phyloP scores from a whole-genome alignment of 2,888 invertebrate genomes.

The Lasius fuliginosus region DNA sequence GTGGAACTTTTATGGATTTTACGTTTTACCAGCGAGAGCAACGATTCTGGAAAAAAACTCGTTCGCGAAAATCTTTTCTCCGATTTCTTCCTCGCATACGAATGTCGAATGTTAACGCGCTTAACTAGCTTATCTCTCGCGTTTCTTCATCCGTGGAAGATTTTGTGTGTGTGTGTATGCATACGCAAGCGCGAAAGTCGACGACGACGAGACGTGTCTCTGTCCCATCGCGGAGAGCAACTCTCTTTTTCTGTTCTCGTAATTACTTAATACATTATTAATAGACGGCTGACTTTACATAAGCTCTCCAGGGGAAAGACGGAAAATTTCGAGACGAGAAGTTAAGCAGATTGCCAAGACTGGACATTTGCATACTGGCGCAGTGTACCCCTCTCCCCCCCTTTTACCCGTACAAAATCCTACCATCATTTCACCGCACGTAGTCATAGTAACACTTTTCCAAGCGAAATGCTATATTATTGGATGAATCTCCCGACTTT shows the following conservation, averaged over 20 bases:
- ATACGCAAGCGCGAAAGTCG: slow-evolving; percentile 47
- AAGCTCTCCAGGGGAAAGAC: slow-evolving; percentile 80
- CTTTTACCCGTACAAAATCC: slow-evolving; percentile 11
- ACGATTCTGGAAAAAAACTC: slow-evolving; percentile 40
- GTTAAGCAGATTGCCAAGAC: slow-evolving; percentile 83
- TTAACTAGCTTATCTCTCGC: slow-evolving; percentile 48
- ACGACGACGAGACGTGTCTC: slow-evolving; percentile 36
- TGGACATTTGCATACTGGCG: slow-evolving; percentile 82
- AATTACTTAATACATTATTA: slow-evolving; percentile 85
- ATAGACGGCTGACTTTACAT: slow-evolving; percentile 84
- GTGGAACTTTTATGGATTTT: slow-evolving; percentile 77
- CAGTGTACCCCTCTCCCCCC: slow-evolving; percentile 57
- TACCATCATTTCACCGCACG: slow-evolving; percentile 42
- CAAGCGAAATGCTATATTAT: slow-evolving; percentile 49
- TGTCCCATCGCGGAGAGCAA: slow-evolving; percentile 37
- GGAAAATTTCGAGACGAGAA: slow-evolving; percentile 80
- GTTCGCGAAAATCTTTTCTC: slow-evolving; percentile 25
- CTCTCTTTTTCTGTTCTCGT: slow-evolving; percentile 78
- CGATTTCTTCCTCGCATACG: slow-evolving; percentile 24
- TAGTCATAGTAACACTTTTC: slow-evolving; percentile 48
- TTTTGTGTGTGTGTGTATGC: neutral
- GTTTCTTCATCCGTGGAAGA: slow-evolving; percentile 34
- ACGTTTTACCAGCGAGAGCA: slow-evolving; percentile 43
- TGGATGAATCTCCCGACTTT: slow-evolving; percentile 62
- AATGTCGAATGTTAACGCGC: slow-evolving; percentile 55